phyloP scores from a whole-genome alignment of 2,797 vertebrate species.

The Astyanax mexicanus region DNA sequence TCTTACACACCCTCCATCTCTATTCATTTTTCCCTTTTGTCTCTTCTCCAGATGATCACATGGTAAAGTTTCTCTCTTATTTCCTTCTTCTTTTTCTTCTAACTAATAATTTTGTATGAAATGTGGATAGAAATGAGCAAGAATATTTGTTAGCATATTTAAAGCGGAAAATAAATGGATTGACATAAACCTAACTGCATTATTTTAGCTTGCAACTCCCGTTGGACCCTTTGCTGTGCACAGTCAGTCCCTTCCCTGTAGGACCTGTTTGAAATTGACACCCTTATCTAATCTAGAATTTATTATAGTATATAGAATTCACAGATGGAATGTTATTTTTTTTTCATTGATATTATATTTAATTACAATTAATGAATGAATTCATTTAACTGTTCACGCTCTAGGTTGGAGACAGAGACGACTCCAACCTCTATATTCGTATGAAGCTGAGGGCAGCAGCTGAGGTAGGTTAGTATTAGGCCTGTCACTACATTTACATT shows the following conservation, averaged over 20 bases:
- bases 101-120: conserved; percentile 10
- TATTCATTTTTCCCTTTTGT: conserved; percentile 25
- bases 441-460: conserved; percentile 96
- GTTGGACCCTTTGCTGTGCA: not conserved
- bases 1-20: conserved; percentile 31
- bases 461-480: conserved; percentile 88
- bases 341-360: not conserved
- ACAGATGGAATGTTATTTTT: too few relatives aligned
- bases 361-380: not conserved
- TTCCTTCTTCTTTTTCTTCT: conserved; percentile 11
- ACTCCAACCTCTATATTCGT: conserved; percentile 97
- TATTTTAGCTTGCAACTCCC: conserved; percentile 8
- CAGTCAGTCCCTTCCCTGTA: not conserved
- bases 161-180: too few relatives aligned
- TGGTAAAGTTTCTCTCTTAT: conserved; percentile 47
- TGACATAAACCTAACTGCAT: not conserved
- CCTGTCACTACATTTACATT: too few relatives aligned
- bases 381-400: conserved; percentile 6
- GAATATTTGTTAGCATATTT: conserved; percentile 3
- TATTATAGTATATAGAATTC: too few relatives aligned
- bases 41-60: conserved; percentile 43
- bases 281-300: not conserved
- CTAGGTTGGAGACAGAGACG: conserved; percentile 94
- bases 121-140: conserved; percentile 11
- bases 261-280: too few relatives aligned